A percentile compares a stretch with the other conserved stretches of the same genome.
Evolutionary conservation across 2,113 vertebrate species (phyloP).

Genomic region (Mus pahari): DNA sequence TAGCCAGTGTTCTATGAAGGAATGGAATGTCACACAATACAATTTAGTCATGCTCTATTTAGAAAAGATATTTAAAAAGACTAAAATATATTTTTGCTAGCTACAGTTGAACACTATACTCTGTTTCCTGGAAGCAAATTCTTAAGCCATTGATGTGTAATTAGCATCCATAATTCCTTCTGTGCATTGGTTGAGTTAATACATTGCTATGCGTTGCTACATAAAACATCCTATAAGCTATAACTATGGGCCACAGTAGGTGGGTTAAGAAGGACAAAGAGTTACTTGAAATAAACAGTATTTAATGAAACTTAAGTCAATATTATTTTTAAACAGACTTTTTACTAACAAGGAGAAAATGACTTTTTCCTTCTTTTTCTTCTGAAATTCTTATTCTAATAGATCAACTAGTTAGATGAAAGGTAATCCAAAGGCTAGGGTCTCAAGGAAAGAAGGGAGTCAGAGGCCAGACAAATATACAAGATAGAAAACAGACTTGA

Average conservation of each 20-base stretch:
- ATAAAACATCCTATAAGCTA: background rate
- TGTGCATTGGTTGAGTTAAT: background rate
- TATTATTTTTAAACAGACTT: background rate
- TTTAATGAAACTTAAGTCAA: conserved; percentile 42
- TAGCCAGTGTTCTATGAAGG: background rate
- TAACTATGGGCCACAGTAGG: background rate
- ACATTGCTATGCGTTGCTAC: background rate
- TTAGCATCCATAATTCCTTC: conserved; percentile 30
- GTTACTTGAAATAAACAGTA: conserved; percentile 49
- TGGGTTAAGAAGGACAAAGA: background rate
- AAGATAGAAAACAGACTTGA: background rate
- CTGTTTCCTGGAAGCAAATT: conserved; percentile 11
- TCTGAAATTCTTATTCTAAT: background rate
- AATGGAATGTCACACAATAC: conserved; percentile 8
- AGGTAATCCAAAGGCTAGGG: background rate
- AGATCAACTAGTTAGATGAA: conserved; percentile 23
- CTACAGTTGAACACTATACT: background rate
- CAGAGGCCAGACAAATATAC: conserved; percentile 9
- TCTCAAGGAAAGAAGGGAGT: conserved; percentile 19
- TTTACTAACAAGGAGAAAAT: conserved; percentile 57
- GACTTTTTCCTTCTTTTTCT: background rate
- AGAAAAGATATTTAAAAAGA: conserved; percentile 32
- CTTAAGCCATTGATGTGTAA: conserved; percentile 14
- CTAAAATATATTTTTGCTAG: conserved; percentile 32
- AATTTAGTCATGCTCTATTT: conserved; percentile 30